Evolutionary conservation across 2,113 vertebrate genomes (phyloP), one percentile per base, ranked within the genome.

Genomic region (Heterotis niloticus): DNA sequence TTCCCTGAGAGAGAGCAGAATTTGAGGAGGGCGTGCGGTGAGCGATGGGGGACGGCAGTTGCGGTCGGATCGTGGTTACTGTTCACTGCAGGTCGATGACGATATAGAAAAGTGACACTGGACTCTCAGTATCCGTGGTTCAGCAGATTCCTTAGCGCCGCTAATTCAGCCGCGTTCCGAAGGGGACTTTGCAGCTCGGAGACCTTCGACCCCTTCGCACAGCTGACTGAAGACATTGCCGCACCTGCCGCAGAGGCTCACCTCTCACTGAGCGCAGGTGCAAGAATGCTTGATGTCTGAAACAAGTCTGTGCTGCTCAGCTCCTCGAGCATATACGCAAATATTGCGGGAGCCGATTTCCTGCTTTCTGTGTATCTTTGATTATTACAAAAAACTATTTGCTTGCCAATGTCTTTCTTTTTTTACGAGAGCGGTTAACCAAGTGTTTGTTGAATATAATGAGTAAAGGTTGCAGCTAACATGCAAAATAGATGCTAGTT

Each of bases 101-200:
- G 56, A 59, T 54, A 51, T n/a, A 83, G 83, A 82, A 88, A 87
- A 85, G 81, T 83, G 86, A 85, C 81, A 88, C 71, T 29, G 77
- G 26, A 80, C 56, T 64, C 73, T 60, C 64, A 81, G 81, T 80
- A 82, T 82, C 82, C 84, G 81, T 86, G 86, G 81, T 88, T 89
- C 82, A 86, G 84, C 86, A 85, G 84, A 90, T 90, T 89, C 84
- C 80, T 83, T 5, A 0, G 66, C 71, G 65, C 78, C 80, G 68
- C 74, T 57, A 78, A 59, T 64, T 79, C 44, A 80, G 56, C 79
- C 69, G 44, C 57, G 62, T 83, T 82, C 80, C 80, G 78, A 74
- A 84, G 73, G 78, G 79, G 59, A 71, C 73, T 79, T 73, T 72
- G 64, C 59, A 26, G 54, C 14, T 51, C 10, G 62, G 16, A 44